These are phyloP conservation scores for Chunga burmeisteri DNA, from an alignment of 2,113 vertebrate genomes.

Conservation along the genomic window DNA sequence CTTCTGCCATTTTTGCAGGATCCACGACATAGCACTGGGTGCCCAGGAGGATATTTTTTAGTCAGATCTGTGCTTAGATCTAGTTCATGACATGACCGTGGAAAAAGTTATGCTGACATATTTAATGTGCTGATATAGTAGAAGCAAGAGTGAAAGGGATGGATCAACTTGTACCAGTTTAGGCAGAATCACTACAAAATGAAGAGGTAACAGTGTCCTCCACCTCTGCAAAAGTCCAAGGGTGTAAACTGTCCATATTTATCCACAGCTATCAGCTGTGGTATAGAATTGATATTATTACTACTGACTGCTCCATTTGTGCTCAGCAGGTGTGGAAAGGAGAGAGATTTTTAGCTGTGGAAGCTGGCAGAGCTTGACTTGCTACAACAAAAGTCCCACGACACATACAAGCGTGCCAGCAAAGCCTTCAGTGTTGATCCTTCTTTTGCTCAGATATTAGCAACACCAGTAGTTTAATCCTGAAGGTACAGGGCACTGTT, in stretches of 20 bases:
- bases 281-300: neutral
- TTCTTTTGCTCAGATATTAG: neutral
- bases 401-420: neutral
- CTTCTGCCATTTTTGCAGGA: neutral
- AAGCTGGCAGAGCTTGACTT: neutral
- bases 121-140: neutral
- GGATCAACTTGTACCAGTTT: neutral
- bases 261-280: neutral
- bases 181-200: neutral
- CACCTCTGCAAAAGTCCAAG: neutral
- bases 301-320: neutral
- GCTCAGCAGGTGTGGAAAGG: neutral
- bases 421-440: neutral
- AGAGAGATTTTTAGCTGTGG: neutral
- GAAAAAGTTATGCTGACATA: neutral
- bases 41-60: neutral
- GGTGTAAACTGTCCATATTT: neutral
- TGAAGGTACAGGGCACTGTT: neutral
- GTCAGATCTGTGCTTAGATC: neutral
- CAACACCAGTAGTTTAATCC: neutral
- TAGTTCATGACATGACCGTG: neutral
- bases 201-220: neutral
- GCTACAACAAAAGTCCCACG: neutral
- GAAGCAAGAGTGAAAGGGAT: neutral
- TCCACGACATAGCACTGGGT: rapidly evolving